Base-by-base conservation (phyloP, 1,140 invertebrate species). In the Portunus trituberculatus region DNA sequence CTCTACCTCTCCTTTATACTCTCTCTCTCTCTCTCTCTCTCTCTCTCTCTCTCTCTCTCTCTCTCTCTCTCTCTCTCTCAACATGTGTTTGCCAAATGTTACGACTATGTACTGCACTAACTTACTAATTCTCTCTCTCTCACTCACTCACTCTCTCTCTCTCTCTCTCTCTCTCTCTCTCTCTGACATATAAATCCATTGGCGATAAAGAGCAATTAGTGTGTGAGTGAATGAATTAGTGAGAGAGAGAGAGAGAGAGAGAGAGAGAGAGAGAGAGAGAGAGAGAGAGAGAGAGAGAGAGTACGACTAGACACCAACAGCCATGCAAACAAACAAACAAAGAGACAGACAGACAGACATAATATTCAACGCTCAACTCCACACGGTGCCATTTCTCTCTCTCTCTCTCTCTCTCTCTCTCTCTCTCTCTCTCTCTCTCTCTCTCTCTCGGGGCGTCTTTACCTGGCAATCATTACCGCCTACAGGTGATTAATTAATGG, bases 391-490 rank as follows among this genome's bases (percentile, higher is more conserved):
- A 39, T 2, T 39, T n/a, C 67, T 20, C 67, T n/a, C n/a, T n/a
- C n/a, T n/a, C 67, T n/a, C 20, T n/a, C 20, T 76, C 20, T n/a
- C 67, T 76, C 67, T n/a, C 67, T 76, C 67, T n/a, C 20, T n/a
- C 67, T n/a, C 67, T 76, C 67, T 76, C 67, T n/a, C n/a, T 76
- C n/a, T n/a, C 67, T n/a, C n/a, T 76, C 67, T n/a, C 67, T 76
- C 67, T n/a, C 67, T 39, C 39, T 39, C 39, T 39, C 39, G 39
- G 6, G 39, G 39, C 39, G 39, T 39, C 39, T n/a, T 76, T 76
- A 76, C 67, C 67, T 76, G 67, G 67, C 67, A 7, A n/a, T n/a
- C 67, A 76, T 76, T 76, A 76, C 67, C 25, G 20, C 67, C 67
- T 76, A 76, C 67, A 76, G 67, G 67, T 7, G 67, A 76, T 76